phyloP scores from a whole-genome alignment of 1,140 invertebrate genomes.

The Anthonomus grandis region DNA sequence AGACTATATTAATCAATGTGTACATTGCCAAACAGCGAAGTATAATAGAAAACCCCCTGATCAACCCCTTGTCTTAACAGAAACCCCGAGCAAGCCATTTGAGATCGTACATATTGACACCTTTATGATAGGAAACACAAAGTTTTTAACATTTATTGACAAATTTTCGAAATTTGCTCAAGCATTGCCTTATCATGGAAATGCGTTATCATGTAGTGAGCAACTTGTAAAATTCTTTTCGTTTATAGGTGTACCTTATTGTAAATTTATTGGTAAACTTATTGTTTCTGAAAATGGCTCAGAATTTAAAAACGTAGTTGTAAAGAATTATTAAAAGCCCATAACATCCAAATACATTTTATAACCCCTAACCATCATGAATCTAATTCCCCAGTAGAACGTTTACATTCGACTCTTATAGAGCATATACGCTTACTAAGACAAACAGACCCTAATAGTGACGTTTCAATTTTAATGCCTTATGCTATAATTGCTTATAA shows the following conservation, averaged over 20 bases:
- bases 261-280: too few species aligned
- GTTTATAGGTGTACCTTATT: conserved; percentile 26
- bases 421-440: conserved; percentile 40
- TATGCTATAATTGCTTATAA: conserved; percentile 3
- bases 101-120: not conserved
- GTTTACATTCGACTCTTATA: conserved; percentile 28
- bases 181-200: conserved; percentile 18
- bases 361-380: conserved; percentile 43
- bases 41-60: conserved; percentile 8
- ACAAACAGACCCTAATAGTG: conserved; percentile 26
- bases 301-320: conserved; percentile 34
- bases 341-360: conserved; percentile 43
- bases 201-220: conserved; percentile 15
- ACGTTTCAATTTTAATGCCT: conserved; percentile 2
- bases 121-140: not conserved
- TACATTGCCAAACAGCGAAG: conserved; percentile 5
- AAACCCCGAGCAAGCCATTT: not conserved
- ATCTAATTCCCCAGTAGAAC: conserved; percentile 42
- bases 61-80: conserved; percentile 10
- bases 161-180: conserved; percentile 25
- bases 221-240: conserved; percentile 28
- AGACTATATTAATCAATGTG: conserved; percentile 26
- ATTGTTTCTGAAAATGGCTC: conserved; percentile 29
- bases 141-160: conserved; percentile 5
- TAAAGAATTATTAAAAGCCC: conserved; percentile 34